Evolutionary conservation across 2,888 invertebrate genomes (phyloP).

Genomic region (Cerastoderma edule): DNA sequence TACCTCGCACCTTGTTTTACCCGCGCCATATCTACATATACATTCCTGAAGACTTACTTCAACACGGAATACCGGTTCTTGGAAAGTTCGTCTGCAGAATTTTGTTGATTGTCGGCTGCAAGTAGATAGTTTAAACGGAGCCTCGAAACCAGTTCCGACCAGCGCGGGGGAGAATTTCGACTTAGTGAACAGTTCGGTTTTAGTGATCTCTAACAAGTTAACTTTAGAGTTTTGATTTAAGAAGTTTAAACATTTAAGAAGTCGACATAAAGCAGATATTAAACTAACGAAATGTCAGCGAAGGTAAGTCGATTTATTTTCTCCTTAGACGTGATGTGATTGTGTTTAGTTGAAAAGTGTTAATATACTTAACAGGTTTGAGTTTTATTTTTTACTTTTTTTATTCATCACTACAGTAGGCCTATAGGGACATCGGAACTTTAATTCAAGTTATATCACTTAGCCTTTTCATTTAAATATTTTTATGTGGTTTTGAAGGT

Average conservation of each 20-base stretch:
- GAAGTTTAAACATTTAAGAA: constrained; percentile 16
- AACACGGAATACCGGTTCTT: constrained; percentile 24
- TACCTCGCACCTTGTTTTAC: constrained; percentile 28
- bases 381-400: too few species aligned
- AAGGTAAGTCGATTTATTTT: constrained; percentile 28
- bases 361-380: background rate
- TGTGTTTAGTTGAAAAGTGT: background rate
- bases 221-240: constrained; percentile 16
- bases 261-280: constrained; percentile 21
- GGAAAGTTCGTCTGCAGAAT: constrained; percentile 26
- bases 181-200: constrained; percentile 14
- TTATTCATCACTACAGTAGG: too few species aligned
- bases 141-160: constrained; percentile 13
- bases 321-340: constrained; percentile 19
- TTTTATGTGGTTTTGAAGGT: background rate
- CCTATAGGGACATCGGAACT: too few species aligned
- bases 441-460: too few species aligned
- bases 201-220: constrained; percentile 15
- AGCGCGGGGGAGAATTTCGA: constrained; percentile 21
- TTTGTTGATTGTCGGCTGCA: constrained; percentile 16
- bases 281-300: constrained; percentile 25
- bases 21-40: constrained; percentile 22
- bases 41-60: constrained; percentile 29
- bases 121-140: constrained; percentile 22
- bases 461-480: background rate